phyloP scores from a whole-genome alignment of 2,888 invertebrate species.

The Ferrisia virgata region DNA sequence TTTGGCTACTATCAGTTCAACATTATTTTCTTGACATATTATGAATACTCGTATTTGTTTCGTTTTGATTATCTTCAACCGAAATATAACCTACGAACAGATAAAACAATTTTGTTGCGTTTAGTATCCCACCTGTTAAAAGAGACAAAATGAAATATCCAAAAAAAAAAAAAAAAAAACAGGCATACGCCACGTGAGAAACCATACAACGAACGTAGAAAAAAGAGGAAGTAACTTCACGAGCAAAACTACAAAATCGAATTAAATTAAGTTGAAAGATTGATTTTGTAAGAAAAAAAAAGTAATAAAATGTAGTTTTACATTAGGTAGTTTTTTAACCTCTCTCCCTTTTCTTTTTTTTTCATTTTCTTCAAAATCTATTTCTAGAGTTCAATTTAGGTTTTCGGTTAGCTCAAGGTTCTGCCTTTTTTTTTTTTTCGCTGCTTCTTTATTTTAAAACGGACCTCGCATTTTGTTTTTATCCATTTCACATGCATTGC shows the following conservation, averaged over 20 bases:
- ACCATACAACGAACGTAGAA: not conserved
- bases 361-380: slow-evolving; percentile 12
- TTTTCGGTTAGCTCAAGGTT: not conserved
- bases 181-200: too few relatives aligned
- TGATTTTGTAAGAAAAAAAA: not conserved
- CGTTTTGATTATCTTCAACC: too few relatives aligned
- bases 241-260: not conserved
- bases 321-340: slow-evolving; percentile 29
- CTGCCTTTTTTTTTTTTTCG: not conserved
- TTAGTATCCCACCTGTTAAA: too few relatives aligned
- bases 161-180: too few relatives aligned
- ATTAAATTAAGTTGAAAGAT: slow-evolving; percentile 16
- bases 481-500: slow-evolving; percentile 28
- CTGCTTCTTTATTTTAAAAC: slow-evolving; percentile 5
- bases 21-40: too few relatives aligned
- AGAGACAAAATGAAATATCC: too few relatives aligned
- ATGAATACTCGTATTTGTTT: too few relatives aligned
- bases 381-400: slow-evolving; percentile 16
- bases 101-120: too few relatives aligned
- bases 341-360: not conserved
- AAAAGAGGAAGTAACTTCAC: not conserved
- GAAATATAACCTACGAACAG: too few relatives aligned
- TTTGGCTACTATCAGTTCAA: too few relatives aligned
- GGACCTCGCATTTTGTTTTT: slow-evolving; percentile 29
- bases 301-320: slow-evolving; percentile 7